Conservation (phyloP, 2,113 vertebrate species). For the Chaenocephalus aceratus region DNA sequence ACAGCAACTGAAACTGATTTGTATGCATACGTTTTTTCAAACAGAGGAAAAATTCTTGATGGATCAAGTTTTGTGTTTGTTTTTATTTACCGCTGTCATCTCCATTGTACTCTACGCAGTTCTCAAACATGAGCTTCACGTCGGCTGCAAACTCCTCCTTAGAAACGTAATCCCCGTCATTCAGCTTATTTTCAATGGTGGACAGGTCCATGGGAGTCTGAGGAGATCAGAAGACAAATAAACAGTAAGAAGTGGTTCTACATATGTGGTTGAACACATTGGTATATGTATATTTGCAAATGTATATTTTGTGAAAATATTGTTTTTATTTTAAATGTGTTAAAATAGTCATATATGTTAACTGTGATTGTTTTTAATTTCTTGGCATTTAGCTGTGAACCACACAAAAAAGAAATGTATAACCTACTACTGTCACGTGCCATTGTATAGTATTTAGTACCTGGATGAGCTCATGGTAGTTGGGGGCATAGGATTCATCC, state of each 20-base stretch:
- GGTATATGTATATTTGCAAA: no score
- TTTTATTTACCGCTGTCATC: constrained; percentile 92
- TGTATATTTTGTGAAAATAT: no score
- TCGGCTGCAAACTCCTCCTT: constrained; percentile 97
- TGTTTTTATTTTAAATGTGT: no score
- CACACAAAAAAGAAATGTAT: neutral
- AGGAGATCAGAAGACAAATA: neutral
- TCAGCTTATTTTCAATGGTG: constrained; percentile 95
- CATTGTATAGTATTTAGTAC: constrained; percentile 73
- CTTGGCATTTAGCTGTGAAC: neutral
- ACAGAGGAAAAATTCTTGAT: neutral
- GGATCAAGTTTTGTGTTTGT: neutral
- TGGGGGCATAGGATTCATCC: constrained; percentile 95
- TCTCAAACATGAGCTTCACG: constrained; percentile 98
- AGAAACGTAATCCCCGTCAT: constrained; percentile 91
- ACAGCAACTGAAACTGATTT: constrained; percentile 4
- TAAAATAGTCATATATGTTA: no score
- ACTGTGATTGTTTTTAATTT: no score
- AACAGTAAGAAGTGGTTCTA: no score
- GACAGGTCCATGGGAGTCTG: constrained; percentile 98
- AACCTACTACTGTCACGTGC: neutral
- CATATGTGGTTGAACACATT: neutral
- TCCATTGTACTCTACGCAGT: constrained; percentile 97
- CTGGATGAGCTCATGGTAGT: constrained; percentile 97
- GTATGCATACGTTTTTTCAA: neutral